phyloP scores from a whole-genome alignment of 2,888 invertebrate species.

The Mesodorylaimus sp. region DNA sequence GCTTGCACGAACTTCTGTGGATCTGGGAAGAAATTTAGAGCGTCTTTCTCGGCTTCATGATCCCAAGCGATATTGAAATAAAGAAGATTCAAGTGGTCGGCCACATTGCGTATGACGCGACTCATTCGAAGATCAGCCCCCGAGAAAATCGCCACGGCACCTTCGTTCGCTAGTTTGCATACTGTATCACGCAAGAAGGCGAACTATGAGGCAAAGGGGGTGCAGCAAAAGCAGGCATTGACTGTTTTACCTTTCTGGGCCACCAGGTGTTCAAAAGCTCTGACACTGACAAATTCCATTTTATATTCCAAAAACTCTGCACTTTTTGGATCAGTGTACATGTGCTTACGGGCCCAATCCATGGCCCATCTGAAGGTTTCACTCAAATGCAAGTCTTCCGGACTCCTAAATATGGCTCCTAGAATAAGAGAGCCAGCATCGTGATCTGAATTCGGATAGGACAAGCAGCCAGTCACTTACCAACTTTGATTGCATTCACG shows the following conservation, averaged over 20 bases:
- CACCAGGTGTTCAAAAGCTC: no score
- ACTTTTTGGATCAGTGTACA: no score
- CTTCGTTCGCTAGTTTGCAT: slow-evolving; percentile 21
- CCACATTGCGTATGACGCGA: slow-evolving; percentile 16
- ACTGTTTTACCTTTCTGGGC: no score
- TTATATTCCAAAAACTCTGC: no score
- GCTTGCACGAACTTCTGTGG: slow-evolving; percentile 56
- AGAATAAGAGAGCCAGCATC: no score
- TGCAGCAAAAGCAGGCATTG: no score
- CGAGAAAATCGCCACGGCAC: slow-evolving; percentile 21
- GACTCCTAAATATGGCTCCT: not conserved
- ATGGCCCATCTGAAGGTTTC: not conserved
- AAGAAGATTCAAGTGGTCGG: not conserved
- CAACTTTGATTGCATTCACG: no score
- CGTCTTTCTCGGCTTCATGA: not conserved
- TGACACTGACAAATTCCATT: no score
- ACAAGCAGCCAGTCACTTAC: no score
- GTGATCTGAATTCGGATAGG: no score
- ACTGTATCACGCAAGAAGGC: no score
- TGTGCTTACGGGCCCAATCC: not conserved
- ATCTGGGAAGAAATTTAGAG: slow-evolving; percentile 71
- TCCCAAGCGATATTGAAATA: slow-evolving; percentile 1
- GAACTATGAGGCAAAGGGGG: no score
- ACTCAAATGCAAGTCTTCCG: not conserved
- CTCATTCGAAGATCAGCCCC: slow-evolving; percentile 21